These are phyloP conservation scores for Eulacestoma nigropectus DNA, from an alignment of 2,113 vertebrate species.

Conservation along the genomic window DNA sequence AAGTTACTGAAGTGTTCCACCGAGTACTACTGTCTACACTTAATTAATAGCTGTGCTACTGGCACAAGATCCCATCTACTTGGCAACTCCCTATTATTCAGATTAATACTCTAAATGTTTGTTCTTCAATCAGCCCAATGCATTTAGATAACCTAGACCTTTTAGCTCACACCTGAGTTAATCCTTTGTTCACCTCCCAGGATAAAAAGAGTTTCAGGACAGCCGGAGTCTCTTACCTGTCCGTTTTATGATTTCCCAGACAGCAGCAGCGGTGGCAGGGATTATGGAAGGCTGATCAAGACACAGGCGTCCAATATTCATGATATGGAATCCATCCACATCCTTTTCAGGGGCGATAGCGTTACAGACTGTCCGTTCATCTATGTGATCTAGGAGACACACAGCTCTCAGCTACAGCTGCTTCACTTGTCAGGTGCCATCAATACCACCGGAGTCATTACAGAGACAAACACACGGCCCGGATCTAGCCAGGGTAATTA, in stretches of 20 bases:
- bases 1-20: not conserved
- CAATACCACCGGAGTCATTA: not conserved
- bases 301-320: slow-evolving; percentile 88
- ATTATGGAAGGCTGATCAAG: slow-evolving; percentile 86
- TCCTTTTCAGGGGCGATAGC: slow-evolving; percentile 88
- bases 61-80: not conserved
- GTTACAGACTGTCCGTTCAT: slow-evolving; percentile 84
- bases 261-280: slow-evolving; percentile 87
- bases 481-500: not conserved
- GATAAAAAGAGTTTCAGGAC: not conserved
- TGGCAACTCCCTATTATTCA: not conserved
- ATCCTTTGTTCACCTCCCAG: not conserved
- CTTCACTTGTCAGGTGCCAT: not conserved
- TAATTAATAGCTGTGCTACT: not conserved
- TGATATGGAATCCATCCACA: slow-evolving; percentile 90
- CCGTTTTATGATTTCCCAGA: slow-evolving; percentile 90
- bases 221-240: slow-evolving; percentile 70
- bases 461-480: not conserved
- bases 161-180: not conserved
- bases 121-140: not conserved
- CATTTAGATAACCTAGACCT: not conserved
- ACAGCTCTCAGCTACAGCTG: not conserved
- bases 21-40: not conserved
- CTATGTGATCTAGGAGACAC: slow-evolving; percentile 78
- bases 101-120: not conserved